Evolutionary conservation across 2,113 vertebrate species (phyloP), one percentile per base, ranked within the genome.

Genomic region (Cichladusa arquata): DNA sequence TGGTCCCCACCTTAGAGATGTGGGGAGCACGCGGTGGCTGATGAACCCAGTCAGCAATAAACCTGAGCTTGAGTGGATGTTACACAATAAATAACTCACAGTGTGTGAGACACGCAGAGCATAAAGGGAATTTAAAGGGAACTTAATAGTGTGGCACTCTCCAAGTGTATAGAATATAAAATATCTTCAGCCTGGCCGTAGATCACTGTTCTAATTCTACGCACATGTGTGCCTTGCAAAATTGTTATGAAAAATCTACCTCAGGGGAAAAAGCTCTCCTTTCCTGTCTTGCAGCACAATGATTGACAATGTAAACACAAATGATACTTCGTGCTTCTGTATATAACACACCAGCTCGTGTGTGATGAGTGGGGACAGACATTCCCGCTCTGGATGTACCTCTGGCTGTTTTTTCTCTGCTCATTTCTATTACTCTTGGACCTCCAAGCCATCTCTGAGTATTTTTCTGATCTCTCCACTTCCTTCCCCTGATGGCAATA

Each of bases 261-360:
- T 60, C 0, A 0, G 20, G 78, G 81, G 42, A 2, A 24, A 34
- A 42, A 33, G 0, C 1, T 6, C 34, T 79, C 48, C 81, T 95
- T 95, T 95, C 70, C 92, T 96, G 58, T 34, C 89, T 87, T 62
- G 71, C 53, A 70, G 54, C 67, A 44, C 14, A 50, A 25, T 88
- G 94, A 96, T 10, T 92, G 92, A 66, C 81, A 88, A 6, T 10
- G 31, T 95, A 96, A 95, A 95, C 87, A 62, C 53, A n/a, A 83
- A 90, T 81, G 91, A 83, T 92, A 92, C 60, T 84, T 92, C 50
- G 42, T 60, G 79, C 85, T 88, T 42, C 33, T 74, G 91, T 85
- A 19, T 91, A 44, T 47, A 69, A 70, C 47, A 76, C 2, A 4
- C 23, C 40, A 19, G 48, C 66, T 34, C 3, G 31, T 51, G 62